phyloP scores from a whole-genome alignment of 2,797 vertebrate genomes.

The Sebastes melanostomus region DNA sequence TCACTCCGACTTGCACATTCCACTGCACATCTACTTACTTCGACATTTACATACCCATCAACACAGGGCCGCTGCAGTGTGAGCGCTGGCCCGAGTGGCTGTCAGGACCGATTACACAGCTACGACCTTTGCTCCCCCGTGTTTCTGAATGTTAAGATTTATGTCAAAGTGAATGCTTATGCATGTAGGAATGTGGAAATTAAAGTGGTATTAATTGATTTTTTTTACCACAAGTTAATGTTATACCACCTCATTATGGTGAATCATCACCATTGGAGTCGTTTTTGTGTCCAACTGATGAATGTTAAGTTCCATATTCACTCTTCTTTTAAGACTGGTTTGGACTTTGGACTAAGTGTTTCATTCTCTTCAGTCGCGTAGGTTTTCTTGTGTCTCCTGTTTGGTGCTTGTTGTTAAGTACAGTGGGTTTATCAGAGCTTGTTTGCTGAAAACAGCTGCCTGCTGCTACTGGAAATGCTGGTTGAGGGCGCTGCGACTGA shows the following conservation, averaged over 20 bases:
- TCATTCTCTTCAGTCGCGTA: not conserved
- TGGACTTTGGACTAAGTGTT: not conserved
- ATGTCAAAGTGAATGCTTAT: not conserved
- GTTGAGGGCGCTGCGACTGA: not conserved
- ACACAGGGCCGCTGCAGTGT: not conserved
- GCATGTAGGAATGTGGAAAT: not conserved
- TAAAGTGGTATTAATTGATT: not conserved
- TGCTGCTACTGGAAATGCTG: not conserved
- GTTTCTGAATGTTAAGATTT: not conserved
- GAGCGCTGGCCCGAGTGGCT: constrained; percentile 7
- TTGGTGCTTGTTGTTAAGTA: not conserved
- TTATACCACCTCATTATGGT: not conserved
- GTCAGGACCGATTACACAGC: constrained; percentile 33
- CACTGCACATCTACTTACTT: constrained; percentile 22
- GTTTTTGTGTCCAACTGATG: not conserved
- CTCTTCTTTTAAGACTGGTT: not conserved
- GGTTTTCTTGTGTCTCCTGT: not conserved
- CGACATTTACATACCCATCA: constrained; percentile 48
- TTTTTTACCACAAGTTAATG: not conserved
- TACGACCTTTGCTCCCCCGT: not conserved
- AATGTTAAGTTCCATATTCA: not conserved
- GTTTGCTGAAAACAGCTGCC: constrained; percentile 5
- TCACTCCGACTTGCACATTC: constrained; percentile 30
- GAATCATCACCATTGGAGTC: not conserved
- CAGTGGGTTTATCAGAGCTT: constrained; percentile 1